These are phyloP conservation scores for Pyrgus malvae DNA, from an alignment of 2,888 invertebrate species.

Conservation along the genomic window DNA sequence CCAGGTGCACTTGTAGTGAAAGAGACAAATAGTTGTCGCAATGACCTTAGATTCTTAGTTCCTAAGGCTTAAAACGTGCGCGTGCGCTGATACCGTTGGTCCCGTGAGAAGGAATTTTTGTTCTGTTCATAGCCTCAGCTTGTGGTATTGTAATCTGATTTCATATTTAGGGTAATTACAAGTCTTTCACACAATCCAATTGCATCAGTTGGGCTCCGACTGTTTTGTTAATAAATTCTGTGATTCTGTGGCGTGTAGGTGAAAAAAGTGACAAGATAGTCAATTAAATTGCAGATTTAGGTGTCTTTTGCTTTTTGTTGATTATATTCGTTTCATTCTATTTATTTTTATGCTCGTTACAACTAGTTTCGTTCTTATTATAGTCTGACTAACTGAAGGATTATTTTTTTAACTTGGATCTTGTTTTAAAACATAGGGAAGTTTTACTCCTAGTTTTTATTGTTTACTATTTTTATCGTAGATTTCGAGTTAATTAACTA, in stretches of 20 bases:
- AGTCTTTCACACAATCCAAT: constrained; percentile 29
- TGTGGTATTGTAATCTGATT: constrained; percentile 49
- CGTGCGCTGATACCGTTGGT: constrained; percentile 69
- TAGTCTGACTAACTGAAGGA: no score
- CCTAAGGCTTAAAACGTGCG: no score
- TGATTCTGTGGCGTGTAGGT: neutral
- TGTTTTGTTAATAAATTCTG: constrained; percentile 25
- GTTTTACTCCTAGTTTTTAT: no score
- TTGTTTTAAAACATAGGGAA: no score
- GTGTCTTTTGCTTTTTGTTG: neutral
- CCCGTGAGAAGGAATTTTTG: constrained; percentile 75
- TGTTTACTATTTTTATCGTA: no score
- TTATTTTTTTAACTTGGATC: no score
- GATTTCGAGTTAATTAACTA: no score
- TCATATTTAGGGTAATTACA: constrained; percentile 28
- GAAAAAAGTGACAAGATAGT: constrained; percentile 25
- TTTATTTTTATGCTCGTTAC: no score
- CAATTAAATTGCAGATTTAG: neutral
- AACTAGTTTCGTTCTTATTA: no score
- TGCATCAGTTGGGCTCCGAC: constrained; percentile 26
- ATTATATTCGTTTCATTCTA: no score
- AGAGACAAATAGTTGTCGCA: constrained; percentile 48
- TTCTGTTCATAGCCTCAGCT: constrained; percentile 51
- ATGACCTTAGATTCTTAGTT: constrained; percentile 65
- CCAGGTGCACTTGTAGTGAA: constrained; percentile 32